phyloP scores from a whole-genome alignment of 1,140 invertebrate genomes.

The Apis florea region DNA sequence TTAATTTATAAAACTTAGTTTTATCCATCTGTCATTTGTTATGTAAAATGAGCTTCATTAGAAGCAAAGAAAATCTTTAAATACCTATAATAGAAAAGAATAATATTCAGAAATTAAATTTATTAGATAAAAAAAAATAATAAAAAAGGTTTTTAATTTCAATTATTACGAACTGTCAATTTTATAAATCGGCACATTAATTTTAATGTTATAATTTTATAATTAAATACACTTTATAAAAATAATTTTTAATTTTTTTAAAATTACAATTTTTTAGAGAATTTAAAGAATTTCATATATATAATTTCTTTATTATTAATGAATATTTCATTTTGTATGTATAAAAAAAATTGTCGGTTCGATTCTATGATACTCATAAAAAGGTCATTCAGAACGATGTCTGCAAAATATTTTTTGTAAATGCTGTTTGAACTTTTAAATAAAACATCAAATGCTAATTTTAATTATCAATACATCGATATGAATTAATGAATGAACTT shows the following conservation, averaged over 20 bases:
- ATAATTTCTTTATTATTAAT: slow-evolving; percentile 40
- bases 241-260: neutral
- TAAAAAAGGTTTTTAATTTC: neutral
- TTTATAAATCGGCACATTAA: neutral
- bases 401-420: neutral
- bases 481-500: slow-evolving; percentile 54
- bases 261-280: neutral
- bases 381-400: slow-evolving; percentile 36
- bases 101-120: neutral
- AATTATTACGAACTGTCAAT: slow-evolving; percentile 15
- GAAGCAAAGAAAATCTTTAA: slow-evolving; percentile 18
- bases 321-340: slow-evolving; percentile 26
- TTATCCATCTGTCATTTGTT: slow-evolving; percentile 58
- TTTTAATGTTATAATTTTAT: neutral
- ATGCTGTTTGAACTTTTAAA: neutral
- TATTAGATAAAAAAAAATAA: neutral
- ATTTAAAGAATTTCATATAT: neutral
- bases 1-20: slow-evolving; percentile 25
- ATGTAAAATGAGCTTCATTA: slow-evolving; percentile 42
- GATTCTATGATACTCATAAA: slow-evolving; percentile 34
- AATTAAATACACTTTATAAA: neutral
- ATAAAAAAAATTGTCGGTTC: slow-evolving; percentile 40
- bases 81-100: slow-evolving; percentile 15
- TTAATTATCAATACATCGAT: neutral
- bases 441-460: neutral